Base-by-base conservation (phyloP, 2,113 vertebrate species). In the Arothron firmamentum region DNA sequence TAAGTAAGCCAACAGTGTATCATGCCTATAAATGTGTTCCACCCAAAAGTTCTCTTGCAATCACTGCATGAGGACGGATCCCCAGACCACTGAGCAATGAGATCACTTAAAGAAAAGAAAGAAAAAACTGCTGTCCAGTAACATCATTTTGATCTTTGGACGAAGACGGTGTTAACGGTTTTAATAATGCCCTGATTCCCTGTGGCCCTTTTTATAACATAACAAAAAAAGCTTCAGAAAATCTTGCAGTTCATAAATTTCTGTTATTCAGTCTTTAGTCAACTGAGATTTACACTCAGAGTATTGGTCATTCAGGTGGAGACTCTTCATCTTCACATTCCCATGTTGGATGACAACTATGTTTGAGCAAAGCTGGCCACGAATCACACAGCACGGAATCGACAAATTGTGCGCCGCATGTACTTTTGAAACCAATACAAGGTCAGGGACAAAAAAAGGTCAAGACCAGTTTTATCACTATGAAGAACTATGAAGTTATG, bases 211-310 rank as follows among this genome's bases (percentile, higher is more conserved):
- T 55, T 51, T 13, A 25, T 0, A 5, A 53, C 56, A 50, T 20
- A 57, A 65, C 47, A 6, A 62, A 28, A 75, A 74, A 2, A 25
- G 16, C 21, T 52, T 73, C 50, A 56, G 58, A 55, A 65, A 61
- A 52, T 56, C 34, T 53, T 54, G 47, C 50, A 77, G 52, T 43
- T 50, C 76, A 57, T 75, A 57, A 75, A 78, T 62, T 56, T 18
- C 38, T 5, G 10, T 49, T 66, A 67, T 70, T 67, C 49, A 66
- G 6, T 28, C 25, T 28, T 28, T 7, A 28, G 25, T 28, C 25
- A 57, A 62, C 34, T 45, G 41, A 53, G n/a, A 25, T 19, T 18
- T 48, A 52, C 59, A 18, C 19, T 64, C 60, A 60, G 34, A 34
- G 23, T 65, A 19, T 14, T 16, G 42, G 67, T 66, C 59, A 60